These are phyloP conservation scores for Leptopilina boulardi DNA, from an alignment of 1,140 invertebrate genomes.

Conservation along the genomic window DNA sequence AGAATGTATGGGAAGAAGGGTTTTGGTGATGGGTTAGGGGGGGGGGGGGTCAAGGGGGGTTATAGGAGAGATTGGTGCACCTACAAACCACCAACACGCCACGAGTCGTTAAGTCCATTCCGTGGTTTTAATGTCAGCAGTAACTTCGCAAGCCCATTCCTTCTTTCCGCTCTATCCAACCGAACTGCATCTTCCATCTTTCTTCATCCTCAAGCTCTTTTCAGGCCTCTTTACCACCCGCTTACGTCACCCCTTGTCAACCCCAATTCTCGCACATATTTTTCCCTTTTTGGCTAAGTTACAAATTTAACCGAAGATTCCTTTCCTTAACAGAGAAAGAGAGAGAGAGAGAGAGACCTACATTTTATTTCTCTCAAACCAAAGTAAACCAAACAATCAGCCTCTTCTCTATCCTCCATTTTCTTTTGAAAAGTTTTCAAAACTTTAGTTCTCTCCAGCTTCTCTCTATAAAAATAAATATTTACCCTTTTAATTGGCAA, in stretches of 20 bases:
- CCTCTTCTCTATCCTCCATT: background rate
- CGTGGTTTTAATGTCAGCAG: conserved; percentile 59
- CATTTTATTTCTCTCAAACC: background rate
- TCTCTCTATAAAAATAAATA: background rate
- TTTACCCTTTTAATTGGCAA: background rate
- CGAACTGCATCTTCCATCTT: conserved; percentile 39
- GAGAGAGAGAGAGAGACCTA: too few species aligned
- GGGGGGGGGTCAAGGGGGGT: too few species aligned
- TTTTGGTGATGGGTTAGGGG: too few species aligned
- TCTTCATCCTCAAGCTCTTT: background rate
- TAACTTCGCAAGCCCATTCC: conserved; percentile 56
- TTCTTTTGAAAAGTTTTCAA: background rate
- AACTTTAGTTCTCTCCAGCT: background rate
- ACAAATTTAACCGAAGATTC: conserved; percentile 48
- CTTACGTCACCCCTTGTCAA: conserved; percentile 46
- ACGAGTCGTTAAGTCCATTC: conserved; percentile 45
- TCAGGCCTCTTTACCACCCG: conserved; percentile 21
- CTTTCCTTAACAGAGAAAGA: background rate
- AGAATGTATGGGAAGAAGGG: too few species aligned
- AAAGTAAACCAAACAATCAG: background rate
- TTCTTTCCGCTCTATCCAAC: conserved; percentile 51
- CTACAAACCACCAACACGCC: conserved; percentile 54
- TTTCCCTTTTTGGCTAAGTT: conserved; percentile 53
- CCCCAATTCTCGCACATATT: conserved; percentile 51
- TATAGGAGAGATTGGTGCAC: conserved; percentile 35